Percentiles rank a stretch among this genome's conserved stretches.
Evolutionary conservation across 2,888 invertebrate species (phyloP).

Genomic region (Eurytoma adleriae): DNA sequence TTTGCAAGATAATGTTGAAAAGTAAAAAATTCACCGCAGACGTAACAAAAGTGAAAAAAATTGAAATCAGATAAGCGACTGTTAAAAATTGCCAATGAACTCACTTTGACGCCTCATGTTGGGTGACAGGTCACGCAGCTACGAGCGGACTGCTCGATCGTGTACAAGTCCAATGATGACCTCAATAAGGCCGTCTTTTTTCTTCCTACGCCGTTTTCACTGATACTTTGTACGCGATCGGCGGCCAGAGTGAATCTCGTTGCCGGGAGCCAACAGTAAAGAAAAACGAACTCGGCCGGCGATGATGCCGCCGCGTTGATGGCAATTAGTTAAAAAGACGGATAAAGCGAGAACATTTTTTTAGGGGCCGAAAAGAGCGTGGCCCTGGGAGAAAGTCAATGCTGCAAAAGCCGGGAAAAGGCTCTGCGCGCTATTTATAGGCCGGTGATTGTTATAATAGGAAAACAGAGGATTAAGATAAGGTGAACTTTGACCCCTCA

Average conservation of each 20-base stretch:
- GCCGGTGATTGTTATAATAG: constrained; percentile 49
- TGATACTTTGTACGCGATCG: constrained; percentile 48
- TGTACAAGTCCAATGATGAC: constrained; percentile 72
- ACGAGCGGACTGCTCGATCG: constrained; percentile 68
- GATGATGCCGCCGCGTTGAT: not conserved
- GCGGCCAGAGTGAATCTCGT: constrained; percentile 31
- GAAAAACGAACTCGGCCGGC: constrained; percentile 29
- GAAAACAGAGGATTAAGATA: constrained; percentile 60
- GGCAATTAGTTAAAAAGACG: constrained; percentile 5
- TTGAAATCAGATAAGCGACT: constrained; percentile 27
- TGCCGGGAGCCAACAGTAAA: constrained; percentile 31
- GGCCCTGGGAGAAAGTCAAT: constrained; percentile 47
- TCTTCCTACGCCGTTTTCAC: constrained; percentile 52
- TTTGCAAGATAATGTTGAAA: not conserved
- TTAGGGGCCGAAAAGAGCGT: constrained; percentile 17
- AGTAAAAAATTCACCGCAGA: not conserved
- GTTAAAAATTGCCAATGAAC: constrained; percentile 39
- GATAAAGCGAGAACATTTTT: constrained; percentile 42
- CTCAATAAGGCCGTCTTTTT: constrained; percentile 64
- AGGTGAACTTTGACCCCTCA: constrained; percentile 62
- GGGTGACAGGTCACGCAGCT: constrained; percentile 64
- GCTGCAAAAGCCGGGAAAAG: constrained; percentile 44
- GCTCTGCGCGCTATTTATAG: constrained; percentile 46
- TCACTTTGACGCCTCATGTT: constrained; percentile 71
- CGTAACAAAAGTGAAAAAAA: constrained; percentile 6